Evolutionary conservation across 2,113 vertebrate species (phyloP).

Genomic region (Hippocampus barbouri): DNA sequence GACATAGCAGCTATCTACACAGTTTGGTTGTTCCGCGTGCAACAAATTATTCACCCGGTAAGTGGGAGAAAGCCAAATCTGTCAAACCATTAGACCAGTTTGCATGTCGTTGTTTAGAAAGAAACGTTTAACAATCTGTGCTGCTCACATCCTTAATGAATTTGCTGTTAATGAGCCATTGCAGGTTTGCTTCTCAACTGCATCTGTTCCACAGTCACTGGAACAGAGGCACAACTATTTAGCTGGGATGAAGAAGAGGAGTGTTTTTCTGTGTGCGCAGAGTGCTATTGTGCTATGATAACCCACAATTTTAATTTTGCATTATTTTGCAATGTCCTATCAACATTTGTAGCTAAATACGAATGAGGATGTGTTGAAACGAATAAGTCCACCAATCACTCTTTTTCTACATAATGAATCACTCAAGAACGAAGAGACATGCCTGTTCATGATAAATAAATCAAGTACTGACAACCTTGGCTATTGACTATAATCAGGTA

Average conservation of each 20-base stretch:
- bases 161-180: conserved; percentile 30
- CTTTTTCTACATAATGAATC: too few species aligned
- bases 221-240: conserved; percentile 10
- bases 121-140: background rate
- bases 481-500: too few species aligned
- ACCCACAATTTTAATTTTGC: background rate
- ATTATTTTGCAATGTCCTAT: background rate
- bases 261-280: conserved; percentile 2
- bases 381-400: too few species aligned
- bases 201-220: conserved; percentile 25
- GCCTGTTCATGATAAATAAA: too few species aligned
- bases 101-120: background rate
- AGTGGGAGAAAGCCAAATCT: background rate
- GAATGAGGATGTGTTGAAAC: too few species aligned
- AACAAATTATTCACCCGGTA: conserved; percentile 2
- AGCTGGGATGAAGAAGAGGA: conserved; percentile 21
- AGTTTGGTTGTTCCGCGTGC: conserved; percentile 17
- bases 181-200: conserved; percentile 17
- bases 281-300: background rate
- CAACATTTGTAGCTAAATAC: background rate
- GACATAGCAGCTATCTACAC: conserved; percentile 19
- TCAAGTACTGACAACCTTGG: too few species aligned
- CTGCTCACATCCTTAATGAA: conserved; percentile 17
- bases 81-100: conserved; percentile 12
- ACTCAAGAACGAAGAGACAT: too few species aligned